Evolutionary conservation across 2,113 vertebrate genomes (phyloP), one percentile per base, ranked within the genome.

Genomic region (Channa argus): DNA sequence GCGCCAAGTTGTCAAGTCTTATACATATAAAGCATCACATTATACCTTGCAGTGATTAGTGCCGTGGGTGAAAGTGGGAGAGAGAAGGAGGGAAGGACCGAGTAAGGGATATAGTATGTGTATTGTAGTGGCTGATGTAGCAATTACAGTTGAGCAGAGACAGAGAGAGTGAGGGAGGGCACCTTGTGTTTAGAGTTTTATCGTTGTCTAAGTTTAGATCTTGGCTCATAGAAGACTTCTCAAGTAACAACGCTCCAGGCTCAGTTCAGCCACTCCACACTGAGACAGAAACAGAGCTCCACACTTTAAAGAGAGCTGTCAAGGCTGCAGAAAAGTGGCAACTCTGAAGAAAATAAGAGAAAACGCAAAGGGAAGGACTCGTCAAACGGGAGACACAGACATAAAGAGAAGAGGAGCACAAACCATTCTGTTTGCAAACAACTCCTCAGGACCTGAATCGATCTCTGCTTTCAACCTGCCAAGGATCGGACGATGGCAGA

Each of bases 151-250:
- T 70, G 53, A 77, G 71, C 38, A 74, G 76, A 80, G 47, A 69
- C 53, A 60, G 80, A 77, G 73, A 74, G 60, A 77, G 74, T 51
- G 77, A 90, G 84, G 82, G 87, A 79, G 86, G 78, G 82, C 79
- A 86, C 67, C 74, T 89, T 86, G 67, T 80, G 86, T 84, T 90
- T 86, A 85, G 72, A 87, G 82, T 88, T 93, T 93, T 91, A 92
- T 91, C 86, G 86, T 92, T 79, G 77, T 88, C 93, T 94, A 94
- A 93, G 89, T 93, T 94, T 94, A 94, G 94, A 91, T 89, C 79
- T 90, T 93, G 93, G 91, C 91, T 86, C 77, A 44, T 45, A 64
- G 73, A 67, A 60, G 15, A 13, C 88, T 83, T 94, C 92, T 95
- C 94, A 91, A 93, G 90, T 94, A 92, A 88, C 94, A 90, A 76